These are phyloP conservation scores for Aix galericulata DNA, from an alignment of 2,113 vertebrate genomes.

Conservation along the genomic window DNA sequence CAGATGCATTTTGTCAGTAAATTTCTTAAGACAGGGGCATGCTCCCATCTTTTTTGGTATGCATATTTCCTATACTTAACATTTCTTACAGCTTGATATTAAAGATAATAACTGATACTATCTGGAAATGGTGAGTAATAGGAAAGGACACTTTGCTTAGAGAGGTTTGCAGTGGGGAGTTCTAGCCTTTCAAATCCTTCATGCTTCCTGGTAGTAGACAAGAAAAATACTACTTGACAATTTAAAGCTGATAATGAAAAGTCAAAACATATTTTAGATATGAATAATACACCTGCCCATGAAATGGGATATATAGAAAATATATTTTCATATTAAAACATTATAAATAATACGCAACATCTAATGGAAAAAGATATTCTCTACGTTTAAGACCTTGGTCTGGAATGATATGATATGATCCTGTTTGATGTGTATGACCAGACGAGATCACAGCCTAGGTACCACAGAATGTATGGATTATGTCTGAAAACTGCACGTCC, in stretches of 20 bases:
- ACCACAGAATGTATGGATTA: not conserved
- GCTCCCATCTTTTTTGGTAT: not conserved
- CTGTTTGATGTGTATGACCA: not conserved
- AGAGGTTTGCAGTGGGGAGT: not conserved
- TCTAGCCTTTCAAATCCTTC: not conserved
- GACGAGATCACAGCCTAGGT: not conserved
- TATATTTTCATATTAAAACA: not conserved
- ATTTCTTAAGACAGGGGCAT: not conserved
- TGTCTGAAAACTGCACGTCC: not conserved
- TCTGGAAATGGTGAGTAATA: not conserved
- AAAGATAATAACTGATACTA: not conserved
- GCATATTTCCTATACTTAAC: not conserved
- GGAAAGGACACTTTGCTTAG: not conserved
- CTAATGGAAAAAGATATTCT: not conserved
- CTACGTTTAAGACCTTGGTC: not conserved
- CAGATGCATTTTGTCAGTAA: not conserved
- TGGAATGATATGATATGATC: not conserved
- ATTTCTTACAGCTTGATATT: not conserved
- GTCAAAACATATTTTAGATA: not conserved
- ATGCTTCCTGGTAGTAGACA: not conserved
- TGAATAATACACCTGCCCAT: not conserved
- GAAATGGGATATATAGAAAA: not conserved
- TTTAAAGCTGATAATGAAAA: not conserved
- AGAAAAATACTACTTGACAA: not conserved
- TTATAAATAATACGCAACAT: not conserved